These are phyloP conservation scores for Oeneis ivallda DNA, from an alignment of 2,888 invertebrate species.

Conservation along the genomic window DNA sequence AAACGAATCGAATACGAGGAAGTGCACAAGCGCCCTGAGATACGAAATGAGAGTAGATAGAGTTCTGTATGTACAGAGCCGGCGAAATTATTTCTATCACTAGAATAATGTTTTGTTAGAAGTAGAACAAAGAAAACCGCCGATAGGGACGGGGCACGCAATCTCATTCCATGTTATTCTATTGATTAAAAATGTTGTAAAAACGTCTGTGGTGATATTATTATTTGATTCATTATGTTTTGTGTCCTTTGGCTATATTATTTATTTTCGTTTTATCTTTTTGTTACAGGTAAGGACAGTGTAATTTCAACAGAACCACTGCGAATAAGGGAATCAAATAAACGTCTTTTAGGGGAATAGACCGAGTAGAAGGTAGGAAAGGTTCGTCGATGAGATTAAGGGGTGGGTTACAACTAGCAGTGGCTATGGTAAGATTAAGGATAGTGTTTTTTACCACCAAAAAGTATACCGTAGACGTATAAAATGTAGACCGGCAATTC, in stretches of 20 bases:
- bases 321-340: too few species aligned
- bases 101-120: conserved; percentile 2
- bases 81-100: conserved; percentile 12
- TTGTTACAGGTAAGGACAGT: conserved; percentile 1
- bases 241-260: not conserved
- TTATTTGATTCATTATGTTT: not conserved
- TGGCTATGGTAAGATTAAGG: too few species aligned
- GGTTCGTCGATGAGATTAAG: not conserved
- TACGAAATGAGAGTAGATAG: too few species aligned
- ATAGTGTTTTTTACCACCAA: too few species aligned
- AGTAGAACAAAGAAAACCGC: conserved; percentile 7
- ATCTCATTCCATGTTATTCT: conserved; percentile 11
- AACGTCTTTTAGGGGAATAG: not conserved
- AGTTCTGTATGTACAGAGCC: not conserved
- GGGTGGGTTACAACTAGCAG: too few species aligned
- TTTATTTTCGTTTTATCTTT: not conserved
- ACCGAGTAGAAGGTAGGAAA: not conserved
- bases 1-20: too few species aligned
- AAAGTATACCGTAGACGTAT: too few species aligned
- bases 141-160: conserved; percentile 4
- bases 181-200: not conserved
- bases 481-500: too few species aligned
- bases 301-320: not conserved
- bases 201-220: not conserved
- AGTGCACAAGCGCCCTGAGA: too few species aligned